Evolutionary conservation across 2,797 vertebrate genomes (phyloP).

Genomic region (Morelia viridis): DNA sequence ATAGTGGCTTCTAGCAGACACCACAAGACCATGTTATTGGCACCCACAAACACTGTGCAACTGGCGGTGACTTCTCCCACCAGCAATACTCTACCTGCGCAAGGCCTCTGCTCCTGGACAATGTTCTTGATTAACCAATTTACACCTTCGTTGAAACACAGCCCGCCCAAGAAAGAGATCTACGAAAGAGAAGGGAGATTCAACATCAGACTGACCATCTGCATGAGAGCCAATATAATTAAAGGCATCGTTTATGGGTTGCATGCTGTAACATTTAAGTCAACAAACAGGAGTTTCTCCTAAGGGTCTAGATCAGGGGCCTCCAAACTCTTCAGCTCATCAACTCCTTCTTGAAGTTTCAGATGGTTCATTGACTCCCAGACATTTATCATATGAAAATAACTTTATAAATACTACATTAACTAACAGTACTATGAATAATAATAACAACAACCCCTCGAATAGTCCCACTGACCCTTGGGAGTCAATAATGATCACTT

Average conservation of each 20-base stretch:
- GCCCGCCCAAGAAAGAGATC: constrained; percentile 97
- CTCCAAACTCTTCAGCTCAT: no score
- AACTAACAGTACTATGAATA: no score
- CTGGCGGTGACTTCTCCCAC: neutral
- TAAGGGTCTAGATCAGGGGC: neutral
- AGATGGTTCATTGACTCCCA: no score
- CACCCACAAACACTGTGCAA: neutral
- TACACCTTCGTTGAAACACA: constrained; percentile 90
- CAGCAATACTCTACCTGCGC: constrained; percentile 80
- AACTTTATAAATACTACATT: no score
- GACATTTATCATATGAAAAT: no score
- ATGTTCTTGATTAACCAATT: constrained; percentile 97
- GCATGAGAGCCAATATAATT: neutral
- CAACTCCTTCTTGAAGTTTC: no score
- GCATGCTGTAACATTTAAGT: neutral
- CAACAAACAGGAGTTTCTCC: neutral
- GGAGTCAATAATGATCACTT: no score
- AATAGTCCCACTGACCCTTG: neutral
- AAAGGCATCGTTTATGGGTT: no score
- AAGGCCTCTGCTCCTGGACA: constrained; percentile 92
- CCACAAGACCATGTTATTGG: neutral
- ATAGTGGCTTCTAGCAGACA: neutral
- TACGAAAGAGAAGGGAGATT: constrained; percentile 53
- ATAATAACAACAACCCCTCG: neutral
- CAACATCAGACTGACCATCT: fast-evolving